phyloP scores from a whole-genome alignment of 2,113 vertebrate species.

The Poicephalus gulielmi region DNA sequence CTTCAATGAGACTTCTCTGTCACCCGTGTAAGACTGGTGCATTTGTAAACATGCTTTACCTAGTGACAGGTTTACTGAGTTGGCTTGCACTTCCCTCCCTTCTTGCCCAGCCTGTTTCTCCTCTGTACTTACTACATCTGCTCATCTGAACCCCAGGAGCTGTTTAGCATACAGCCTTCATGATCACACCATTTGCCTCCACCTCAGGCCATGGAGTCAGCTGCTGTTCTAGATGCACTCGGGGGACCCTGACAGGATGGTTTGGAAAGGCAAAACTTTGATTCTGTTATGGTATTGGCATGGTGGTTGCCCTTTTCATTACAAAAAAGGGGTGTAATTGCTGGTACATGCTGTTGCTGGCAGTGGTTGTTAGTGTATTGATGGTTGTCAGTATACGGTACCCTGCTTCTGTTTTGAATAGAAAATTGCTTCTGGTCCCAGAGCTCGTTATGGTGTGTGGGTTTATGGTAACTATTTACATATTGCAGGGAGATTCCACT shows the following conservation, averaged over 20 bases:
- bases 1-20: not conserved
- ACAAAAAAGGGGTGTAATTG: not conserved
- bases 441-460: not conserved
- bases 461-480: not conserved
- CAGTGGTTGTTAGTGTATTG: not conserved
- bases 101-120: not conserved
- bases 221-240: not conserved
- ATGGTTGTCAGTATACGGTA: not conserved
- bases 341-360: not conserved
- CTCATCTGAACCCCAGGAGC: not conserved
- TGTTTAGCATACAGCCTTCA: not conserved
- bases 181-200: accelerated
- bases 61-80: not conserved
- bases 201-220: not conserved
- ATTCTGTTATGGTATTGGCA: not conserved
- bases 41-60: not conserved
- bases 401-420: not conserved
- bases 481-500: not conserved
- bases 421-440: not conserved
- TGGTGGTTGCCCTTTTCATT: not conserved
- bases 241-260: not conserved
- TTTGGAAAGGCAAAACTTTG: not conserved
- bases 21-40: no score
- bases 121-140: not conserved
- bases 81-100: not conserved